Evolutionary conservation across 2,888 invertebrate genomes (phyloP), one percentile per base, ranked within the genome.

Genomic region (Omphaloscelis lunosa): DNA sequence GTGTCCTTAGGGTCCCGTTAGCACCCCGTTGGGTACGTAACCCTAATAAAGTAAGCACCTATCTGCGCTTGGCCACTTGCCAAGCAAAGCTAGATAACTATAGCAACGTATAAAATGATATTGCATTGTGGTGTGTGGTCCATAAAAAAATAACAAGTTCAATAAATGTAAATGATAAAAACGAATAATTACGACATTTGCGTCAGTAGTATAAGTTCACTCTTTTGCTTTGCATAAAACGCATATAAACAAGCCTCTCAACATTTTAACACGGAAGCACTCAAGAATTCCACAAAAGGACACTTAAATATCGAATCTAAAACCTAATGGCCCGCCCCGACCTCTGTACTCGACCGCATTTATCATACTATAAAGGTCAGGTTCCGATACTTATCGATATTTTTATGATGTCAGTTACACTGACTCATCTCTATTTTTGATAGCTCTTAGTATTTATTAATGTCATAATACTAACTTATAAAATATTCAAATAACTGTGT

Each of bases 281-380:
- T 69, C 51, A 70, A 59, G 67, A 23, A 66, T 73, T 77, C 69
- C 41, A 62, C 27, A 69, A 80, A 71, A 81, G 72, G 68, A 81
- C 86, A 79, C 74, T 74, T 66, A 51, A 79, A 76, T 72, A 80
- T 77, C 75, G 63, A 80, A 79, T 80, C 78, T 89, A 76, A 68
- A 80, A 79, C 72, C 76, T 90, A 75, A 71, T 92, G 89, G 93
- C 95, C 93, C 83, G 80, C 82, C 76, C 80, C 92, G 94, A 95
- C 95, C 95, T 94, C 93, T 89, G 91, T 92, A 90, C 91, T 89
- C 90, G 93, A 91, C 90, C 93, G 92, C 93, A 94, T 95, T 94
- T 94, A 95, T 95, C 94, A 93, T 91, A 89, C 87, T 79, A 89
- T 89, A 95, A 96, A 96, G 95, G 95, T 96, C 95, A 95, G 91